Percentiles rank a stretch among this genome's conserved stretches.
Evolutionary conservation across 2,888 invertebrate species (phyloP).

Genomic region (Aporophyla lueneburgensis): DNA sequence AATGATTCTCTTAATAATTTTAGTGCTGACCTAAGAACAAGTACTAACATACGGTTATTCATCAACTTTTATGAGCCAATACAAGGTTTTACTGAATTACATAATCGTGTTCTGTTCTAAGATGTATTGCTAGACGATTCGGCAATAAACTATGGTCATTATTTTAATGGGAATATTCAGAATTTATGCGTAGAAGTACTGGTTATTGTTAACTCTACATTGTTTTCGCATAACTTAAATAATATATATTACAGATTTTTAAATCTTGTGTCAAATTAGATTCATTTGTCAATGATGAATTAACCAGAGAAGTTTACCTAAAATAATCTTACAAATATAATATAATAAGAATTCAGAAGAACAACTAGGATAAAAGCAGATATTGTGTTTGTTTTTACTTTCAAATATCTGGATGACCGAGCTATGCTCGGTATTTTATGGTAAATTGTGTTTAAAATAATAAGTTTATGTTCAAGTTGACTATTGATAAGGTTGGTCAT

Average conservation of each 20-base stretch:
- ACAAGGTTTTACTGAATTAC: conserved; percentile 28
- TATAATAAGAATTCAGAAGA: too few relatives aligned
- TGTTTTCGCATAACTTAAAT: background rate
- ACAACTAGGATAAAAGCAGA: too few relatives aligned
- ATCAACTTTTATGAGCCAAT: conserved; percentile 32
- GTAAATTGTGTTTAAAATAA: too few relatives aligned
- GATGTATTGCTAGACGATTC: conserved; percentile 1
- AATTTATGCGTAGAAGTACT: background rate
- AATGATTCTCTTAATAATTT: conserved; percentile 41
- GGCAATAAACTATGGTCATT: conserved; percentile 18
- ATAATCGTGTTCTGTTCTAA: conserved; percentile 35
- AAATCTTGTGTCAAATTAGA: background rate
- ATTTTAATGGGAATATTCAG: conserved; percentile 1
- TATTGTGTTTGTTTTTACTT: too few relatives aligned
- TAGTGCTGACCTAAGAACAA: conserved; percentile 53
- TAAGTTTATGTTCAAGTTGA: too few relatives aligned
- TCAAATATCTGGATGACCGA: too few relatives aligned
- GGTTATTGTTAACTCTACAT: background rate
- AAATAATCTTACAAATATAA: background rate
- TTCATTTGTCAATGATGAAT: background rate
- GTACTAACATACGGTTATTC: background rate
- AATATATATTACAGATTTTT: background rate
- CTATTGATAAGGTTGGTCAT: too few relatives aligned
- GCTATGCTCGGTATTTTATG: too few relatives aligned
- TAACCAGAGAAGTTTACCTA: background rate